Conservation (phyloP, 2,113 vertebrate species). For the Pollachius pollachius region DNA sequence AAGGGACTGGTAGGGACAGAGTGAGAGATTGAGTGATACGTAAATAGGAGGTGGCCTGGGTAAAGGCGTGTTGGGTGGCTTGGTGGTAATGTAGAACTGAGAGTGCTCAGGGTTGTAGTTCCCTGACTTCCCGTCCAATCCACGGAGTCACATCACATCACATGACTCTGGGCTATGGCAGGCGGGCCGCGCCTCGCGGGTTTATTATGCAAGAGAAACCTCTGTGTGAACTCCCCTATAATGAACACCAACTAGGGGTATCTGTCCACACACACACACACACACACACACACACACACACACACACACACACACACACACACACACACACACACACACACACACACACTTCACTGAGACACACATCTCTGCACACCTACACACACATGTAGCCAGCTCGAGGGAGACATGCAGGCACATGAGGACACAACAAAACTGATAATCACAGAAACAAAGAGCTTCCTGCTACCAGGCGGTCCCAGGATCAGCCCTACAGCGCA, state of each 20-base stretch:
- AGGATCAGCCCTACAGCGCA: slow-evolving; percentile 37
- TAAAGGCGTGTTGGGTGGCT: too few species aligned
- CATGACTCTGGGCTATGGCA: not conserved
- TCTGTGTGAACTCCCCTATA: too few species aligned
- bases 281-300: slow-evolving; percentile 20
- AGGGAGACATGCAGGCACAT: too few species aligned
- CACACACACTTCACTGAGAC: not conserved
- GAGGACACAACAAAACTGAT: not conserved
- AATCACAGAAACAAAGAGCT: slow-evolving; percentile 56
- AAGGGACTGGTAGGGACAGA: too few species aligned
- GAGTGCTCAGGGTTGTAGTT: too few species aligned
- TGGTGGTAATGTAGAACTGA: too few species aligned
- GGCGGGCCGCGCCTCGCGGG: too few species aligned
- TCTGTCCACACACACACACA: not conserved
- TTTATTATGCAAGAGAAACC: too few species aligned
- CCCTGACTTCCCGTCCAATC: too few species aligned
- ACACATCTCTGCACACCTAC: not conserved
- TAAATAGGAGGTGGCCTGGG: too few species aligned
- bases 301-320: slow-evolving; percentile 4
- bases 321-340: not conserved
- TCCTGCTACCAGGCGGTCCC: slow-evolving; percentile 45
- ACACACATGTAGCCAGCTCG: not conserved
- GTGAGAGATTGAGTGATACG: too few species aligned
- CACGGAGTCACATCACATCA: not conserved
- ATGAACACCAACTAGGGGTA: too few species aligned